Evolutionary conservation across 2,888 invertebrate genomes (phyloP), one percentile per base, ranked within the genome.

Genomic region (Nasonovia ribisnigri): DNA sequence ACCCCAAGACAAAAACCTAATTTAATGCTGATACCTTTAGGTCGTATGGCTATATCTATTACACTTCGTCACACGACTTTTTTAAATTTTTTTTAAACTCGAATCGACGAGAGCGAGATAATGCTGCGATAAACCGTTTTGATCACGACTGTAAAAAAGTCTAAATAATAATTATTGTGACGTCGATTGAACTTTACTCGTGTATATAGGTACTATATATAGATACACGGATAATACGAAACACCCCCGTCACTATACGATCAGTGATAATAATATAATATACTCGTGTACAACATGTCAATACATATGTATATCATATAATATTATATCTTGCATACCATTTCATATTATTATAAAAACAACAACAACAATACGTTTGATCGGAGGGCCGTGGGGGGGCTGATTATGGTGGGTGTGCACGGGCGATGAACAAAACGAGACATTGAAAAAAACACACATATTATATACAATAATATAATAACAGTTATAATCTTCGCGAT

Each of bases 401-500:
- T 26, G 43, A 11, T 26, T 3, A 36, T 43, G 43, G 43, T 13
- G 8, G 8, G 57, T 89, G 89, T 60, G n/a, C 89, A 48, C 20
- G 43, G 54, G 89, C 43, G 89, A 89, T 89, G 46, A 89, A 89
- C 89, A 89, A 89, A 60, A 89, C 89, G 57, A 60, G 89, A 89
- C 89, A 60, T n/a, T 29, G 29, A 48, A 88, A 88, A 89, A 89
- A 77, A 8, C 36, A 20, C 6, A 67, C n/a, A 67, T 67, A 67
- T 0, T n/a, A n/a, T n/a, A 54, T 54, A 88, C 1, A 54, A 88
- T 88, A 54, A 60, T 89, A 90, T 36, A 77, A 46, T 67, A 46
- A 48, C 24, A 90, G 60, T 54, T 54, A 54, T 29, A 77, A 90
- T 90, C 90, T 90, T 36, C 13, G 16, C 24, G 84, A 90, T 90